A percentile compares a stretch with the other conserved stretches of the same genome.
Conservation (phyloP, 2,888 invertebrate species). For the Drosophila peninsularis region DNA sequence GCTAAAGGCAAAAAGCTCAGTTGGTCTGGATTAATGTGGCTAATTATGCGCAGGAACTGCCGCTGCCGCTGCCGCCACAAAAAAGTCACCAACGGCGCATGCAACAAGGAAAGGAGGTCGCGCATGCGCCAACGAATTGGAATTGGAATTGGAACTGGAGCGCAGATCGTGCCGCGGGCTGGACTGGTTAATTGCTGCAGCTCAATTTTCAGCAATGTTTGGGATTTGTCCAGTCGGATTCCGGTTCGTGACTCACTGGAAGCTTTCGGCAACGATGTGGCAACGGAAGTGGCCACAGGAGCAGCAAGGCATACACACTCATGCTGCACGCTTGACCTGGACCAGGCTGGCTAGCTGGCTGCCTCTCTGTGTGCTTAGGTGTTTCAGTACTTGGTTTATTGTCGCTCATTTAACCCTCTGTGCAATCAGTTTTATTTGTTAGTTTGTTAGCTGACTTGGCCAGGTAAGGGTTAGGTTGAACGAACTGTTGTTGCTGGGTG, state of each 20-base stretch:
- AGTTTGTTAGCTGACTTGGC: slow-evolving; percentile 14
- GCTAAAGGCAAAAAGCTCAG: background rate
- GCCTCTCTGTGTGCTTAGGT: slow-evolving; percentile 12
- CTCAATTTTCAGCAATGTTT: slow-evolving; percentile 64
- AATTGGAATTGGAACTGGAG: slow-evolving; percentile 33
- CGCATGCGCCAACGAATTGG: slow-evolving; percentile 64
- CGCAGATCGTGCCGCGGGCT: slow-evolving; percentile 14
- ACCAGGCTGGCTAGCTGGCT: too few species aligned
- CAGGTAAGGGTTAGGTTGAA: slow-evolving; percentile 33
- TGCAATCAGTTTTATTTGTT: slow-evolving; percentile 37
- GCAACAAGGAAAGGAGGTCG: slow-evolving; percentile 56
- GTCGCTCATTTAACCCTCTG: slow-evolving; percentile 43
- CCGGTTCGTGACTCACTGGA: slow-evolving; percentile 47
- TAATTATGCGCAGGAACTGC: slow-evolving; percentile 64
- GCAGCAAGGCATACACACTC: slow-evolving; percentile 22
- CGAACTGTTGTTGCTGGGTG: slow-evolving; percentile 39
- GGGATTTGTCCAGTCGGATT: slow-evolving; percentile 21
- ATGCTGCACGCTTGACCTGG: slow-evolving; percentile 39
- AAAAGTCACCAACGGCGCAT: slow-evolving; percentile 16
- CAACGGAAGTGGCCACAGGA: slow-evolving; percentile 46
- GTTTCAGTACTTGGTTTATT: slow-evolving; percentile 13
- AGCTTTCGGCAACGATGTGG: slow-evolving; percentile 17
- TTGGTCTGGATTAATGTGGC: slow-evolving; percentile 51
- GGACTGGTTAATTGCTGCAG: slow-evolving; percentile 63
- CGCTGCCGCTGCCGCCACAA: slow-evolving; percentile 8